Evolutionary conservation across 92 coral and sea anemone genomes (phyloP), one percentile per base, ranked within the genome.

Genomic region (Scolanthus callimorphus): DNA sequence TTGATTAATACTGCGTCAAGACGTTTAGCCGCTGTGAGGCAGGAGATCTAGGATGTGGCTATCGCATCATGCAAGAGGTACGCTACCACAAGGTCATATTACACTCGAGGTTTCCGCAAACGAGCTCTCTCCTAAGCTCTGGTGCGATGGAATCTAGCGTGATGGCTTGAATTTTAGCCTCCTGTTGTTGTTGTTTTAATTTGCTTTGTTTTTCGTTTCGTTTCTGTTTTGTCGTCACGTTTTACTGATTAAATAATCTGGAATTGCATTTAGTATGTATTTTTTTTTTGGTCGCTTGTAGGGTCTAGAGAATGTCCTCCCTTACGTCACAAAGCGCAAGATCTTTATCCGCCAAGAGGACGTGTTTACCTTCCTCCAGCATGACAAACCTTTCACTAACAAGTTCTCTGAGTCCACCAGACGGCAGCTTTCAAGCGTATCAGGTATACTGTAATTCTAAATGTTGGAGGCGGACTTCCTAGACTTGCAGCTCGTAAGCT

Each of bases 21-120:
- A 49, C 78, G 15, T 52, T 86, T 29, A 71, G 85, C 4, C 85
- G 95, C 1, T 71, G 88, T 56, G 89, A 82, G 29, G 59, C 70
- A 27, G 89, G 77, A 23, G 83, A 77, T 2, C 74, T 72, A 24
- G 85, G 57, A 22, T 86, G 95, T 50, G 63, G 67, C 38, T 86
- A 81, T 60, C 57, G 95, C 25, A 70, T 86, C 4, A 86, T 86
- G 81, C 95, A 86, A 51, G 95, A 86, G 95, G 95, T 86, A n/a
- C n/a, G n/a, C n/a, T n/a, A n/a, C n/a, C n/a, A n/a, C n/a, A n/a
- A n/a, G n/a, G n/a, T n/a, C n/a, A n/a, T n/a, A n/a, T n/a, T n/a
- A n/a, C n/a, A n/a, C n/a, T n/a, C n/a, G n/a, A n/a, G n/a, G n/a
- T n/a, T n/a, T n/a, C n/a, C n/a, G n/a, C n/a, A n/a, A n/a, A n/a